A percentile compares a stretch with the other conserved stretches of the same genome.
These are phyloP conservation scores for Bombus sibiricus DNA, from an alignment of 1,140 invertebrate genomes.

Conservation along the genomic window DNA sequence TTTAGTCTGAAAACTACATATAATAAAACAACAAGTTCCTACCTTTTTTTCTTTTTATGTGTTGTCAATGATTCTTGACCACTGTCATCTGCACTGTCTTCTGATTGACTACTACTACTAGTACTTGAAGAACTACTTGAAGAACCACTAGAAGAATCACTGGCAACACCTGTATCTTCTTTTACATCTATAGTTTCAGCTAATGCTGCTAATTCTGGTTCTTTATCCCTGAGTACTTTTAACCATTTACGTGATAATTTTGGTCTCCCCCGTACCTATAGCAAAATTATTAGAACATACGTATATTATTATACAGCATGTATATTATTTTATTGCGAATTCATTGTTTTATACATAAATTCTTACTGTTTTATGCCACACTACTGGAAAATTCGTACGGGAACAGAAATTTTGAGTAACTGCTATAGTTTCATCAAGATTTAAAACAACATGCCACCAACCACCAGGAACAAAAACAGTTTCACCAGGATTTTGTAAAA, in stretches of 20 bases:
- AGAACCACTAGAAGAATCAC: slow-evolving; percentile 96
- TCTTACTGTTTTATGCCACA: slow-evolving; percentile 98
- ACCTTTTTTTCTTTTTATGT: slow-evolving; percentile 93
- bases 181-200: slow-evolving; percentile 94
- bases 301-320: no score
- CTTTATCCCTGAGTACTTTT: slow-evolving; percentile 85
- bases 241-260: slow-evolving; percentile 92
- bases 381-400: slow-evolving; percentile 96
- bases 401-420: slow-evolving; percentile 99
- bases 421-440: slow-evolving; percentile 97
- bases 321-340: background rate
- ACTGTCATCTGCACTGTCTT: slow-evolving; percentile 88
- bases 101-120: slow-evolving; percentile 84
- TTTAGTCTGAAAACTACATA: slow-evolving; percentile 4
- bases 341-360: background rate
- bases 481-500: slow-evolving; percentile 98
- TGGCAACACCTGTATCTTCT: slow-evolving; percentile 94
- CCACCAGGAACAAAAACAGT: slow-evolving; percentile 99
- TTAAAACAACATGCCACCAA: slow-evolving; percentile 99
- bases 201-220: slow-evolving; percentile 92
- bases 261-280: slow-evolving; percentile 90
- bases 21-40: slow-evolving; percentile 22
- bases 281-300: slow-evolving; percentile 20
- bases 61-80: slow-evolving; percentile 94
- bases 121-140: slow-evolving; percentile 91